Evolutionary conservation across 1,140 invertebrate species (phyloP), one percentile per base, ranked within the genome.

Genomic region (Drosophila pallidifrons): DNA sequence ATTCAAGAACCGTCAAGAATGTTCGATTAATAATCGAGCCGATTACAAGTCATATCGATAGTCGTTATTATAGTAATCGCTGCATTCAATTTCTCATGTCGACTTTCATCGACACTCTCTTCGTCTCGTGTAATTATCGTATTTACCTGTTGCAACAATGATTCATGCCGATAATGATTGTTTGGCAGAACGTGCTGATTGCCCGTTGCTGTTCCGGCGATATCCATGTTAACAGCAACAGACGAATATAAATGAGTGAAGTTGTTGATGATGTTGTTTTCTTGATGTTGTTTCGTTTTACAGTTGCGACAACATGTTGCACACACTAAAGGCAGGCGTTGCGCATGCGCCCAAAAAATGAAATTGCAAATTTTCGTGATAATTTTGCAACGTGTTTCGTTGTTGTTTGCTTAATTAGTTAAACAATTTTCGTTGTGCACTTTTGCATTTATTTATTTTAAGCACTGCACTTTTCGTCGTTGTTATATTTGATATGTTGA

Each of bases 101-200:
- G 7, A 55, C 52, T 38, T 38, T 52, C 51, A 55, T 67, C 55
- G 54, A 54, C 64, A 54, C 55, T 74, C 64, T 65, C 51, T 70
- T 69, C 35, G 25, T 13, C 43, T 15, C 13, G 13, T 25, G 13
- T 75, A 54, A 70, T 75, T 75, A 75, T 75, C 28, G 43, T 67
- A 71, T 71, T 92, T 92, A 92, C 91, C 91, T 92, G 91, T 87
- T 92, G 91, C 78, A 85, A 65, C 57, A 89, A 64, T 67, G 91
- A 92, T 69, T 92, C 91, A 89, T 92, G 83, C 8, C 91, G 91
- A 92, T 86, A 92, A 75, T 92, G 91, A 82, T 92, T 92, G 75
- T 92, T 92, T 57, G 91, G 87, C 79, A 92, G 85, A 77, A 82
- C 81, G 78, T 89, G 87, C 78, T 92, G 91, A 82, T 91, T 91